phyloP scores from a whole-genome alignment of 2,888 invertebrate genomes.

The Blomia tropicalis region DNA sequence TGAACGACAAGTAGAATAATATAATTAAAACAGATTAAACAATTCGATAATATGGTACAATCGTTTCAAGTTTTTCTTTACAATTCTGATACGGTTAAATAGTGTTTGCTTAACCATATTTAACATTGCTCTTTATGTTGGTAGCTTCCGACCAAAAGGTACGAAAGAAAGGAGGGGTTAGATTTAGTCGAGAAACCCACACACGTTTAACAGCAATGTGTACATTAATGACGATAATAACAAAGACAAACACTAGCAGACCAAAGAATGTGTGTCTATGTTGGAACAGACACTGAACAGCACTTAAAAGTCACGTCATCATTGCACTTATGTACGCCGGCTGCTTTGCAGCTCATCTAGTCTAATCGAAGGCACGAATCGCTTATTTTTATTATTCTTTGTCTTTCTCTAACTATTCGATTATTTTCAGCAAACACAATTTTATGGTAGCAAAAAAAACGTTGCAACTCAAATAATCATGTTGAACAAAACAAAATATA shows the following conservation, averaged over 20 bases:
- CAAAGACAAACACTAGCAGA: slow-evolving; percentile 11
- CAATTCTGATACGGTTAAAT: too few relatives aligned
- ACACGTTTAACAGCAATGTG: too few relatives aligned
- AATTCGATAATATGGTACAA: not conserved
- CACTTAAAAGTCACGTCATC: slow-evolving; percentile 11
- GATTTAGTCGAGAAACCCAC: too few relatives aligned
- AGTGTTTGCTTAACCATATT: too few relatives aligned
- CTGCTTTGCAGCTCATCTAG: too few relatives aligned
- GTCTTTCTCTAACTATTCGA: too few relatives aligned
- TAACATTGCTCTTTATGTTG: not conserved
- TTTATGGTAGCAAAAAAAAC: too few relatives aligned
- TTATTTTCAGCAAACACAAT: too few relatives aligned
- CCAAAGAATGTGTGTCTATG: not conserved
- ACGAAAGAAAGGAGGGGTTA: not conserved
- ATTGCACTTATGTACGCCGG: not conserved
- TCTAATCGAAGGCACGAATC: too few relatives aligned
- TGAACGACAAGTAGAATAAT: slow-evolving; percentile 12
- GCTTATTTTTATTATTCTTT: too few relatives aligned
- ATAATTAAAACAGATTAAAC: slow-evolving; percentile 3
- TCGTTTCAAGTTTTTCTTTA: not conserved
- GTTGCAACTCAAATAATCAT: too few relatives aligned
- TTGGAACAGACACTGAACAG: slow-evolving; percentile 1
- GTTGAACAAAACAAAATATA: too few relatives aligned
- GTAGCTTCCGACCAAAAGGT: not conserved
- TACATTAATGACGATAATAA: slow-evolving; percentile 8